phyloP scores from a whole-genome alignment of 1,140 invertebrate species.

The Hyphantria cunea region DNA sequence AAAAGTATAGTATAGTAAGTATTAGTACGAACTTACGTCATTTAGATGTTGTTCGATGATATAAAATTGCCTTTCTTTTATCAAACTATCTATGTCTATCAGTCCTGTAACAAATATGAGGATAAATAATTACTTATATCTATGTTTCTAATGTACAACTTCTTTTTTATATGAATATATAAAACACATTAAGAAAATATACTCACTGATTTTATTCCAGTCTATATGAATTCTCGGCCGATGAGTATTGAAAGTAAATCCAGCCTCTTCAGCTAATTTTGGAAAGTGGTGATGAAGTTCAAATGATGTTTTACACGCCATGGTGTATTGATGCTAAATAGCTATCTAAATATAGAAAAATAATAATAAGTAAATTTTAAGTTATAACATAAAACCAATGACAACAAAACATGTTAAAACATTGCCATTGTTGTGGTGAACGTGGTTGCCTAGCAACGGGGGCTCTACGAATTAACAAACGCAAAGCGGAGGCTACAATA shows the following conservation, averaged over 20 bases:
- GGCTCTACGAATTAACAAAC: too few species aligned
- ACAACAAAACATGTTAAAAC: neutral
- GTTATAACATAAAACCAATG: too few species aligned
- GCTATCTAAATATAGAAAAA: too few species aligned
- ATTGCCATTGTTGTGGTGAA: slow-evolving; percentile 7
- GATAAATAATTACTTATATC: slow-evolving; percentile 6
- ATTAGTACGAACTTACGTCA: slow-evolving; percentile 70
- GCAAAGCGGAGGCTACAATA: too few species aligned
- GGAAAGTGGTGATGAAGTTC: slow-evolving; percentile 86
- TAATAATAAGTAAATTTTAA: too few species aligned
- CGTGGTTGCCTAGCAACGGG: slow-evolving; percentile 54
- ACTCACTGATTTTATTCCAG: slow-evolving; percentile 86
- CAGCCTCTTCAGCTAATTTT: slow-evolving; percentile 85
- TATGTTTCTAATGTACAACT: too few species aligned
- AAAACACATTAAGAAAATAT: neutral
- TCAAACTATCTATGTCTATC: slow-evolving; percentile 84
- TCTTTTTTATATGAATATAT: too few species aligned
- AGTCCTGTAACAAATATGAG: slow-evolving; percentile 71
- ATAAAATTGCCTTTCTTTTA: slow-evolving; percentile 84
- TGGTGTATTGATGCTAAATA: too few species aligned
- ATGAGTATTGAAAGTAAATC: slow-evolving; percentile 85
- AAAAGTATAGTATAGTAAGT: too few species aligned
- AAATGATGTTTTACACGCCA: slow-evolving; percentile 81
- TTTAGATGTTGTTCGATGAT: slow-evolving; percentile 85
- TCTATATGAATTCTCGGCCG: slow-evolving; percentile 82